Evolutionary conservation across 2,797 vertebrate genomes (phyloP).

Genomic region (Sebastes wilsoni): DNA sequence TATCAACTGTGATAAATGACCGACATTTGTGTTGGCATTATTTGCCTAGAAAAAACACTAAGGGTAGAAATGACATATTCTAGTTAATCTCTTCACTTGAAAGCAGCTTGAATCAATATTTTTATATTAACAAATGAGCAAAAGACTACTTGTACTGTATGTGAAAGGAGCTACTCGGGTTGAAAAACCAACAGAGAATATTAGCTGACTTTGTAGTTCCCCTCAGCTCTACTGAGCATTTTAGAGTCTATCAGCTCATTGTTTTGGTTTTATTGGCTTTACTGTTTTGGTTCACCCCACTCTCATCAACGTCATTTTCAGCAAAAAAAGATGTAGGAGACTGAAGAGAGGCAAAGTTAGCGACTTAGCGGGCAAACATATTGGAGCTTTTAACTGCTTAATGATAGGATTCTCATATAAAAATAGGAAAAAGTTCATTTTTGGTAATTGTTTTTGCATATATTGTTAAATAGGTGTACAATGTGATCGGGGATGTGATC

Average conservation of each 20-base stretch:
- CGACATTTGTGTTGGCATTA: not conserved
- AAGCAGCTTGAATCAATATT: not conserved
- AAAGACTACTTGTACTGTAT: not conserved
- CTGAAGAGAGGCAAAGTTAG: not conserved
- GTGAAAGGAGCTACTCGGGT: not conserved
- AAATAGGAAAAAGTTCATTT: fast-evolving
- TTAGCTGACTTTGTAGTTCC: not conserved
- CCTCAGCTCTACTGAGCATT: not conserved
- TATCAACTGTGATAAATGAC: not conserved
- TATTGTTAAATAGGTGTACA: too few relatives aligned
- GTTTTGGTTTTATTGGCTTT: not conserved
- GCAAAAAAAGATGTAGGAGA: not conserved
- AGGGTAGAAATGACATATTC: not conserved
- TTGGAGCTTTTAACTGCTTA: not conserved
- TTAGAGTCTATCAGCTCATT: not conserved
- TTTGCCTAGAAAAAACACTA: not conserved
- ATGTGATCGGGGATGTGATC: too few relatives aligned
- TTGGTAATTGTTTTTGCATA: not conserved
- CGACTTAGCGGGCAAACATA: not conserved
- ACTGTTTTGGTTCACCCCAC: not conserved
- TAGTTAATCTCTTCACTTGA: not conserved
- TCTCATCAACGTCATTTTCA: not conserved
- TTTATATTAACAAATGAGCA: not conserved
- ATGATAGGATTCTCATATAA: too few relatives aligned
- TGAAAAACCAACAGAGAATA: not conserved